Percentiles rank a stretch among this genome's conserved stretches.
Evolutionary conservation across 2,888 invertebrate genomes (phyloP).

Genomic region (Zaprionus lineosus): DNA sequence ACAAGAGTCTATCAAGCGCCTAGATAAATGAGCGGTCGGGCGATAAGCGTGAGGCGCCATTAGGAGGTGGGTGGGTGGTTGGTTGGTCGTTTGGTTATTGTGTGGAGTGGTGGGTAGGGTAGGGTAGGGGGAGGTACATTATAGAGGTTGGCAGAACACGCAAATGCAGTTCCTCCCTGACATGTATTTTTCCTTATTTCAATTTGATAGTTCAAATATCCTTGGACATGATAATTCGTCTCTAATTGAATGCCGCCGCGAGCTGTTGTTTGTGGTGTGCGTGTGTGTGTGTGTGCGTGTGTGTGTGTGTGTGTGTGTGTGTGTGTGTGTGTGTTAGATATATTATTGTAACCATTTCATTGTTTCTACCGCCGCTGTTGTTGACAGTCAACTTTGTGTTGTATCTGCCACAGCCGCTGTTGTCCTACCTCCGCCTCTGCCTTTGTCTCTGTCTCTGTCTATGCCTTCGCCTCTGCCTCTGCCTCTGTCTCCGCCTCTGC

Average conservation of each 20-base stretch:
- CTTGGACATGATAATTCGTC: constrained; percentile 23
- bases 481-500: neutral
- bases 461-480: too few relatives aligned
- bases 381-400: constrained; percentile 28
- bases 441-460: too few relatives aligned
- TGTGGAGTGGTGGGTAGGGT: neutral
- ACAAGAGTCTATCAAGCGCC: neutral
- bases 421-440: too few relatives aligned
- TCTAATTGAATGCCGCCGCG: constrained; percentile 14
- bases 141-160: neutral
- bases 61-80: neutral
- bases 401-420: neutral
- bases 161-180: neutral
- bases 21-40: constrained; percentile 12
- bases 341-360: constrained; percentile 60
- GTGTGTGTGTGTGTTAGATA: constrained; percentile 27
- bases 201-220: too few relatives aligned
- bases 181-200: too few relatives aligned
- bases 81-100: neutral
- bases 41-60: constrained; percentile 31
- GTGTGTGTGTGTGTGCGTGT: constrained; percentile 15
- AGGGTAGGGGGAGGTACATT: neutral
- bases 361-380: constrained; percentile 46
- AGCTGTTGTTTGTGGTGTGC: constrained; percentile 6
- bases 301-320: constrained; percentile 13